Percentiles rank a stretch among this genome's conserved stretches.
phyloP scores from a whole-genome alignment of 2,113 vertebrate species.

The Oostethus manadensis region DNA sequence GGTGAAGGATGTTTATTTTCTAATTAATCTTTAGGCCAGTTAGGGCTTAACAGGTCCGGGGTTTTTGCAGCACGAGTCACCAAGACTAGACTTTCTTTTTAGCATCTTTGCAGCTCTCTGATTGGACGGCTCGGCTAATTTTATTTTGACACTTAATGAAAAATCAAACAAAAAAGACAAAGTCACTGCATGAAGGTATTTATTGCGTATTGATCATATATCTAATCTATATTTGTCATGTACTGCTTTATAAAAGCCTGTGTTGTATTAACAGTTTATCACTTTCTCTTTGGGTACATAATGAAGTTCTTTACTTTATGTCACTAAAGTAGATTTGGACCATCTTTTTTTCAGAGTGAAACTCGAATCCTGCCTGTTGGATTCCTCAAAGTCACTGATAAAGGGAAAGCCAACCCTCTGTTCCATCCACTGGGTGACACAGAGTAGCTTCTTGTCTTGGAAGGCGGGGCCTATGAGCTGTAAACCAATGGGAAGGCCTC shows the following conservation, averaged over 20 bases:
- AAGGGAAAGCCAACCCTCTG: slow-evolving; percentile 82
- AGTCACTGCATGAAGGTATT: too few relatives aligned
- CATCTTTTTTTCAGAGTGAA: background rate
- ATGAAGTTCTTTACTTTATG: too few relatives aligned
- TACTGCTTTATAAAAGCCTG: too few relatives aligned
- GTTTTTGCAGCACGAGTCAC: background rate
- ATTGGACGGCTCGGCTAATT: slow-evolving; percentile 9
- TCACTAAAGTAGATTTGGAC: background rate
- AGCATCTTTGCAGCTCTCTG: slow-evolving; percentile 4
- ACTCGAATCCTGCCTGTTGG: background rate
- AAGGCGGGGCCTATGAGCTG: slow-evolving; percentile 86
- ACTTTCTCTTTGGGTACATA: too few relatives aligned
- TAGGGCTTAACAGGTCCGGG: background rate
- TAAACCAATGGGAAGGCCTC: slow-evolving; percentile 86
- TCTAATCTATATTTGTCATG: too few relatives aligned
- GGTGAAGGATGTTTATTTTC: background rate
- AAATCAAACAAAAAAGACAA: too few relatives aligned
- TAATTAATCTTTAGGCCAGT: background rate
- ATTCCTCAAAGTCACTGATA: slow-evolving; percentile 62
- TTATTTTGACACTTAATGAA: background rate
- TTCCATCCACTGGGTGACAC: slow-evolving; percentile 89
- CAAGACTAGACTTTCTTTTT: background rate
- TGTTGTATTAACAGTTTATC: too few relatives aligned
- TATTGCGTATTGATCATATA: too few relatives aligned
- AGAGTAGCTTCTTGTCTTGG: slow-evolving; percentile 82